Evolutionary conservation across 2,797 vertebrate species (phyloP).

Genomic region (Eulemur mongoz): DNA sequence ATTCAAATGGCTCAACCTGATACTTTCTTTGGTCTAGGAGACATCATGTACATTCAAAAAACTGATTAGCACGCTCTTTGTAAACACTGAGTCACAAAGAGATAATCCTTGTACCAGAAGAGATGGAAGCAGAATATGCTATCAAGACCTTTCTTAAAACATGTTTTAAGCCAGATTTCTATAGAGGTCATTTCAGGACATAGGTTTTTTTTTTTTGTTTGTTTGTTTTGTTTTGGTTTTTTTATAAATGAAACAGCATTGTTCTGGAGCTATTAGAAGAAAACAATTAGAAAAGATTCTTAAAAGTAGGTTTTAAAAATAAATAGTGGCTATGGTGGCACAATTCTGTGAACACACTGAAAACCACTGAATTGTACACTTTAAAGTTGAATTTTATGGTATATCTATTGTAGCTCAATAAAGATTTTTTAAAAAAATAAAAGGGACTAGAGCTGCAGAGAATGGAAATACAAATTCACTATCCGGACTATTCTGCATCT

Average conservation of each 20-base stretch:
- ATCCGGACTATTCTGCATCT: not conserved
- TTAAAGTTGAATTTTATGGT: not conserved
- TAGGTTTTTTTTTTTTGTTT: not conserved
- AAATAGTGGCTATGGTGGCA: not conserved
- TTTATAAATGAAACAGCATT: not conserved
- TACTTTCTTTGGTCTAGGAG: not conserved
- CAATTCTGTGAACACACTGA: not conserved
- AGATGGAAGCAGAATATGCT: not conserved
- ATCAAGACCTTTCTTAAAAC: not conserved
- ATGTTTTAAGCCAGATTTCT: not conserved
- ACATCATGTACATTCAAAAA: not conserved
- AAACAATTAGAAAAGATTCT: not conserved
- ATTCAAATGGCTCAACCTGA: not conserved
- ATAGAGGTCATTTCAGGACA: not conserved
- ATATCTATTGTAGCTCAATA: not conserved
- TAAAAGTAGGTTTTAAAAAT: not conserved
- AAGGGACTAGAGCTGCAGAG: not conserved
- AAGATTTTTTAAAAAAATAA: not conserved
- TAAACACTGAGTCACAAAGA: conserved; percentile 17
- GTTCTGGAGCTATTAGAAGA: not conserved
- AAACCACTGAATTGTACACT: not conserved
- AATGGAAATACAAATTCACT: not conserved
- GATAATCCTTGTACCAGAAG: not conserved
- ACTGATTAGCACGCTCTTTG: not conserved
- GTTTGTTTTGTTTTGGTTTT: not conserved